A percentile compares a stretch with the other conserved stretches of the same genome.
Conservation (phyloP, 2,888 invertebrate species). For the Cephus spinipes region DNA sequence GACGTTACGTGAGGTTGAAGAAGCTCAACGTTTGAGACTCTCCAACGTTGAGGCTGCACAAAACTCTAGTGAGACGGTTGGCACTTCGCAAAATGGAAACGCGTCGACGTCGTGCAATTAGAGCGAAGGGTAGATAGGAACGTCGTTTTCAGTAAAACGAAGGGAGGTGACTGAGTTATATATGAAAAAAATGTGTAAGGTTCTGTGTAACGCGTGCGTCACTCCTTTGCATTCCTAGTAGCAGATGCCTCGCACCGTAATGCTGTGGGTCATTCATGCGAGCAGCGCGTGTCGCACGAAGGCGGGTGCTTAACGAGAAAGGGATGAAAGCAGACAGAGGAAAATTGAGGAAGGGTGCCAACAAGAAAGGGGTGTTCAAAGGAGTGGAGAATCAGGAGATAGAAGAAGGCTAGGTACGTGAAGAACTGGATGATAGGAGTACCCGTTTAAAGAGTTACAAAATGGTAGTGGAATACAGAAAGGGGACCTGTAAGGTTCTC, state of each 20-base stretch:
- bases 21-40: background rate
- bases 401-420: background rate
- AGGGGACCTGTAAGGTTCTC: background rate
- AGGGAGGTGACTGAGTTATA: background rate
- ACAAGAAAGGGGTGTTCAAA: background rate
- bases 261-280: background rate
- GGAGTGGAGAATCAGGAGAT: background rate
- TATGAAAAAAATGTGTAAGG: background rate
- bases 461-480: background rate
- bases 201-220: background rate
- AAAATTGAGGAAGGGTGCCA: background rate
- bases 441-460: background rate
- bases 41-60: background rate
- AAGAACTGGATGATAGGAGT: background rate
- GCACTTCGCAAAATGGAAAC: background rate
- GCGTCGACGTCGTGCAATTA: background rate
- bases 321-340: background rate
- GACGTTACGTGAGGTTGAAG: background rate
- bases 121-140: background rate
- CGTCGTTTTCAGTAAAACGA: background rate
- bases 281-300: background rate
- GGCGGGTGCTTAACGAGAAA: background rate
- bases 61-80: background rate
- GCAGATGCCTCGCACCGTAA: background rate
- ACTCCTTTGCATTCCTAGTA: background rate